These are phyloP conservation scores for Trinorchestia longiramus DNA, from an alignment of 1,140 invertebrate genomes.

Conservation along the genomic window DNA sequence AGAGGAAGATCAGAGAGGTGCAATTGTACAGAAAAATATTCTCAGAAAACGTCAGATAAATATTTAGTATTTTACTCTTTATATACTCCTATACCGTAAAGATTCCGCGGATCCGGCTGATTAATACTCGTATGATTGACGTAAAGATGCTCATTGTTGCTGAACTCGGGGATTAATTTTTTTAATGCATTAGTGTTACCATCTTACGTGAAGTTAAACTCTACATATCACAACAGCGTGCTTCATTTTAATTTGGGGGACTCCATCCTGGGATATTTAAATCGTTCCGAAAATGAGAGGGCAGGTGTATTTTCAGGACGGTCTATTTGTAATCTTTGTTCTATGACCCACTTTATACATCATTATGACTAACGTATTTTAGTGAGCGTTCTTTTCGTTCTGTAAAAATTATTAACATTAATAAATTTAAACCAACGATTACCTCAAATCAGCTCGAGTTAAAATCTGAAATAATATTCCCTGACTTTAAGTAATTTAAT, in stretches of 20 bases:
- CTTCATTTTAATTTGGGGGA: not conserved
- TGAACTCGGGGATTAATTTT: too few species aligned
- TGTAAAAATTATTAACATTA: not conserved
- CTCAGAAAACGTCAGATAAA: too few species aligned
- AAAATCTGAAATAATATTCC: not conserved
- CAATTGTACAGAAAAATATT: too few species aligned
- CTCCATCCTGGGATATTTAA: too few species aligned
- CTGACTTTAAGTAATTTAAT: not conserved
- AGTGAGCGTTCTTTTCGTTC: not conserved
- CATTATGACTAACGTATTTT: not conserved
- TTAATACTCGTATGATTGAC: too few species aligned
- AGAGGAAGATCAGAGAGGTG: too few species aligned
- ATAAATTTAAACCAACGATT: not conserved
- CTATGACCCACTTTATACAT: not conserved
- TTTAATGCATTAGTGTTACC: not conserved
- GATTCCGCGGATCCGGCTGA: too few species aligned
- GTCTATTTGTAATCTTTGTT: not conserved
- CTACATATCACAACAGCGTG: not conserved
- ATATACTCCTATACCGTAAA: too few species aligned
- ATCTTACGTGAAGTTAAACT: not conserved
- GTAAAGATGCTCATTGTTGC: too few species aligned
- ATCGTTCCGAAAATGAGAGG: not conserved
- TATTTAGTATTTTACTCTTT: too few species aligned
- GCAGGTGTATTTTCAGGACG: not conserved
- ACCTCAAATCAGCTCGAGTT: not conserved